Base-by-base conservation (phyloP, 1,140 invertebrate genomes). In the Heterodera carotae region DNA sequence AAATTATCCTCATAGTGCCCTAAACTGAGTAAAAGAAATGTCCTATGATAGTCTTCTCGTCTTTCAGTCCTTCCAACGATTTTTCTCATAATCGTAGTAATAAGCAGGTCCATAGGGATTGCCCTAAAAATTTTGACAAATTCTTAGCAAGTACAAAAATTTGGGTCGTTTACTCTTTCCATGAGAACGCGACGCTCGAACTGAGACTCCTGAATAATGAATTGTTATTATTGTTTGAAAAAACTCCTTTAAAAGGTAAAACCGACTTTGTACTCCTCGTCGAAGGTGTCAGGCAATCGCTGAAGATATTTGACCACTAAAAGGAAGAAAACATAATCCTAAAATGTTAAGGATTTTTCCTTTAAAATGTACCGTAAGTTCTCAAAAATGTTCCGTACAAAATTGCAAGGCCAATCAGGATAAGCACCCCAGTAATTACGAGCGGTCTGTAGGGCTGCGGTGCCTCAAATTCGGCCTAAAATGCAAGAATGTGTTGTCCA, bases 41-140 rank as follows among this genome's bases (percentile, higher is more conserved):
- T 53, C 22, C 22, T 22, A 22, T 18, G 48, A 18, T n/a, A 18
- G 48, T n/a, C 48, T 1, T 22, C 22, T n/a, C 18, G 1, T 56
- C 25, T 27, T 43, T 68, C 83, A 84, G 48, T 83, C 74, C 78
- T 88, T 86, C 85, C 85, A 86, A 27, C 78, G 80, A 36, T 86
- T 87, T 69, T 86, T 86, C 70, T 86, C 85, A 74, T 86, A 86
- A 68, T 86, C 85, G 69, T 80, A 86, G 62, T 87, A 73, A 7
- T 60, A 60, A 53, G 86, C 80, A 34, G 84, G 77, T 31, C 86
- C 85, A 53, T 83, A 77, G 72, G 80, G 84, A 72, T 77, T 69
- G 43, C 81, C 83, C 71, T 84, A 80, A 70, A 36, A 68, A 5
- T 68, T 36, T 18, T 34, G 39, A 5, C 33, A 12, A 43, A 43